Base-by-base conservation (phyloP, 2,797 vertebrate genomes). In the Danio choprae region DNA sequence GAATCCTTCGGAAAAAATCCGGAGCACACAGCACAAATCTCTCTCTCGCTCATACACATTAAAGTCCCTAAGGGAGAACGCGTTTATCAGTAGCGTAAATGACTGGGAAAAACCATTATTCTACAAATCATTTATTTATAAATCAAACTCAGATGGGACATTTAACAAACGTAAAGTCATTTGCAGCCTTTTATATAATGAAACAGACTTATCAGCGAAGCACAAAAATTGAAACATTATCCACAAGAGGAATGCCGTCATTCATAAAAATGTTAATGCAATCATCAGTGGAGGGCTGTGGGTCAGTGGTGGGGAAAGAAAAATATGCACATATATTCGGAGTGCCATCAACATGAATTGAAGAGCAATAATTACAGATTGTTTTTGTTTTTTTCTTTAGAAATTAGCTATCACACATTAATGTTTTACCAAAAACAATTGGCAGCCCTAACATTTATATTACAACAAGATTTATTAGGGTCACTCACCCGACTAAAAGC, bases 401-500 rank as follows among this genome's bases (percentile, higher is more conserved):
- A 77, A 67, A n/a, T 29, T 0, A 64, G 29, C 4, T 36, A 41
- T 38, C 50, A 38, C 50, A 38, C 11, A 77, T 67, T 55, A 12
- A 41, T 12, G 3, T 64, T 38, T 7, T n/a, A 46, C 9, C n/a
- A 9, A 53, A 38, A 55, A 11, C 6, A n/a, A 12, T 11, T 69
- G 10, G 53, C 40, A 72, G 7, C 18, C 50, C 36, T 40, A 13
- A 53, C 20, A 7, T 58, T 46, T 55, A 15, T 43, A 56, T 36
- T 59, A 44, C 50, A 29, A 77, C 7, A 50, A 16, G 20, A 29
- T 44, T 38, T 4, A 29, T 40, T 38, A 6, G 12, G 15, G 44
- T 59, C 41, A 72, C 92, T 85, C 87, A 97, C 96, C 94, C 96
- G 93, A 92, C 96, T 96, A 83, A 97, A 93, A 48, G 95, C 96